These are phyloP conservation scores for Entelurus aequoreus DNA, from an alignment of 2,113 vertebrate species.

Conservation along the genomic window DNA sequence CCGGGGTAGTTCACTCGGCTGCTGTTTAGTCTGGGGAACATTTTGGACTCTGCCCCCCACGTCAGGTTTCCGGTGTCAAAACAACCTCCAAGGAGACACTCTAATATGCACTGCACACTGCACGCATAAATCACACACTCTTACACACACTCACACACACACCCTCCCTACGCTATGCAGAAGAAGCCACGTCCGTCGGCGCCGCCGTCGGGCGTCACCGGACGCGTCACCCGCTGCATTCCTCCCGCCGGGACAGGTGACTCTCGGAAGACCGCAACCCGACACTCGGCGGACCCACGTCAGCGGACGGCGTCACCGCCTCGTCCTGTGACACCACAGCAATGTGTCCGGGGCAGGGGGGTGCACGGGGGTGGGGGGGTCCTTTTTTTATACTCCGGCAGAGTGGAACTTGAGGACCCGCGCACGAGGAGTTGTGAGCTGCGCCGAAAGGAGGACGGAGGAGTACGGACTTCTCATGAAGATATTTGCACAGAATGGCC, in stretches of 20 bases:
- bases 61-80: slow-evolving; percentile 71
- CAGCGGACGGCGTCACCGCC: slow-evolving; percentile 67
- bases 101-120: slow-evolving; percentile 42
- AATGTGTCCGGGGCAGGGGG: slow-evolving; percentile 67
- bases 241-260: slow-evolving; percentile 61
- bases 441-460: slow-evolving; percentile 34
- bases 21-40: slow-evolving; percentile 45
- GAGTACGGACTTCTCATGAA: slow-evolving; percentile 21
- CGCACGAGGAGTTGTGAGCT: slow-evolving; percentile 31
- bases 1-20: slow-evolving; percentile 18
- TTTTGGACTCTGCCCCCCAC: slow-evolving; percentile 27
- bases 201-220: slow-evolving; percentile 53
- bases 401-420: slow-evolving; percentile 68
- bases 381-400: slow-evolving; percentile 71
- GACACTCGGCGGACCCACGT: slow-evolving; percentile 60
- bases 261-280: slow-evolving; percentile 62
- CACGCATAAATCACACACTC: slow-evolving; percentile 45
- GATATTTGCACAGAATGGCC: slow-evolving; percentile 26
- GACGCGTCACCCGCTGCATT: slow-evolving; percentile 68
- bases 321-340: slow-evolving; percentile 74
- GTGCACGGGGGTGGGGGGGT: slow-evolving; percentile 56
- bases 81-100: slow-evolving; percentile 59
- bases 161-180: neutral
- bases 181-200: slow-evolving; percentile 33
- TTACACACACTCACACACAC: slow-evolving; percentile 28